These are phyloP conservation scores for Oscheius onirici DNA, from an alignment of 2,888 invertebrate genomes.

Conservation along the genomic window DNA sequence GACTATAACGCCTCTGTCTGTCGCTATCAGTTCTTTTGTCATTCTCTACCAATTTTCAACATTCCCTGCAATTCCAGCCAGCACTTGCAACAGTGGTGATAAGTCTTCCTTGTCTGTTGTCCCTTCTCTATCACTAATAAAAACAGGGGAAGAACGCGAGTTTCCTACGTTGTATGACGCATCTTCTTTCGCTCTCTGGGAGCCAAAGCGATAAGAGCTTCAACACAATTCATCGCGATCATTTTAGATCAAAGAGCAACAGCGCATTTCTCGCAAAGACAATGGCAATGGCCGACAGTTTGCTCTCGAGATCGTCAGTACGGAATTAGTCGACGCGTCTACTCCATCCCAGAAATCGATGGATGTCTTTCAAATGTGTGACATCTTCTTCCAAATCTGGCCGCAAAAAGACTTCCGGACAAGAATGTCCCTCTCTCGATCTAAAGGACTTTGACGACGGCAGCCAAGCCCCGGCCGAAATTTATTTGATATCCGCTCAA, in stretches of 20 bases:
- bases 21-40: no score
- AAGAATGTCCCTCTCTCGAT: no score
- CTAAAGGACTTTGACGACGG: neutral
- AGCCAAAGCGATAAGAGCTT: no score
- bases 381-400: no score
- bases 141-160: neutral
- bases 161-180: conserved; percentile 15
- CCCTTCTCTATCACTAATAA: neutral
- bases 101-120: neutral
- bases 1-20: neutral
- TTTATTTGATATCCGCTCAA: conserved; percentile 34
- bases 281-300: neutral
- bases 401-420: no score
- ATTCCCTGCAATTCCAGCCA: neutral
- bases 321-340: neutral
- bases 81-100: no score
- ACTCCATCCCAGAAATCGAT: conserved; percentile 16
- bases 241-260: neutral
- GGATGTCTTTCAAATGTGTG: neutral
- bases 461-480: conserved; percentile 10
- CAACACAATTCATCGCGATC: no score
- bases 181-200: neutral
- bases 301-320: neutral
- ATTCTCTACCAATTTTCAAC: neutral
- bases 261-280: neutral